phyloP scores from a whole-genome alignment of 2,888 invertebrate genomes.

The Clusia tigrina region DNA sequence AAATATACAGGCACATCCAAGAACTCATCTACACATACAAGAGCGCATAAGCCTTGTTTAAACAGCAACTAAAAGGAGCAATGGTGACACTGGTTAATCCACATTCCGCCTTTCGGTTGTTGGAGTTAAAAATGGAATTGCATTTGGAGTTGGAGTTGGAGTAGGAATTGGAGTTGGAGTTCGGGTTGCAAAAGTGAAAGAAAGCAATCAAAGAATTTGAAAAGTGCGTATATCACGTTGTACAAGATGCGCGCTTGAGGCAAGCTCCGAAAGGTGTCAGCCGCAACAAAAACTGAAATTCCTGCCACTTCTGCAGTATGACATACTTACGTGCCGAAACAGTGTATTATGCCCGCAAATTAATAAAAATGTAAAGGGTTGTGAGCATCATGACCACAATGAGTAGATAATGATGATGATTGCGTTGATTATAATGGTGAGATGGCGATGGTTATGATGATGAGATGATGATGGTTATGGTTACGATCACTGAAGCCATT shows the following conservation, averaged over 20 bases:
- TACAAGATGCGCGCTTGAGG: neutral
- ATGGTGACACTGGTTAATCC: constrained; percentile 7
- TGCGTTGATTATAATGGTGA: too few species aligned
- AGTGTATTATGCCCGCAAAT: too few species aligned
- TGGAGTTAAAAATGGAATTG: constrained; percentile 1
- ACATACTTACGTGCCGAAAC: too few species aligned
- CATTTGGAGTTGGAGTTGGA: neutral
- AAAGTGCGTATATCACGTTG: constrained; percentile 5
- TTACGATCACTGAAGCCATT: too few species aligned
- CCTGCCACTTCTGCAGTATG: neutral
- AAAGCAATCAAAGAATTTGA: too few species aligned
- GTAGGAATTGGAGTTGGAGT: neutral
- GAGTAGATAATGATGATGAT: too few species aligned
- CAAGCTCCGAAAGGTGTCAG: neutral
- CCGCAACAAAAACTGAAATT: neutral
- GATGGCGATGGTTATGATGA: too few species aligned
- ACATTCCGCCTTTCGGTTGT: constrained; percentile 5
- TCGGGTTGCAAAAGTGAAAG: too few species aligned
- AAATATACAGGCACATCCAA: too few species aligned
- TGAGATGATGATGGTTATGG: too few species aligned
- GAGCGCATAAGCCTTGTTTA: neutral
- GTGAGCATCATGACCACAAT: too few species aligned
- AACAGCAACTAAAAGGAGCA: neutral
- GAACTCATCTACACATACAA: neutral
- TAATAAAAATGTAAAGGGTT: too few species aligned